phyloP scores from a whole-genome alignment of 2,797 vertebrate species.

The Melopsittacus undulatus region DNA sequence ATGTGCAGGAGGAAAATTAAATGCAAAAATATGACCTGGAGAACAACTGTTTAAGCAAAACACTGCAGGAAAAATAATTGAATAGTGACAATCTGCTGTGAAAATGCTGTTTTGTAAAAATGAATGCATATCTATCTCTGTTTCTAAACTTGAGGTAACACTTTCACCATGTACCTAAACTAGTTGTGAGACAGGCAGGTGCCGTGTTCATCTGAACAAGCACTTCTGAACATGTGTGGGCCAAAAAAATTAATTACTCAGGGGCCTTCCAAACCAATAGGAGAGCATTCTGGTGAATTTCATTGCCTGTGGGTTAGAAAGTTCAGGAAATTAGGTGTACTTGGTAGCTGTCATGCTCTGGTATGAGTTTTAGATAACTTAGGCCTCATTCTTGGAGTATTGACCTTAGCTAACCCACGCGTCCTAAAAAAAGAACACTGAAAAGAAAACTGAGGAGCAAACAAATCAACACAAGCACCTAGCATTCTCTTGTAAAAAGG shows the following conservation, averaged over 20 bases:
- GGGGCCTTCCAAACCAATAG: background rate
- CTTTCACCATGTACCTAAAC: background rate
- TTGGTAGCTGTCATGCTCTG: background rate
- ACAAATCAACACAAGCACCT: background rate
- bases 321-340: background rate
- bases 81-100: background rate
- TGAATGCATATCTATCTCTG: background rate
- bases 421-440: background rate
- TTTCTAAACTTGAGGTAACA: background rate
- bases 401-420: background rate
- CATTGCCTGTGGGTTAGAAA: background rate
- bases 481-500: background rate
- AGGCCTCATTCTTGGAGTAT: background rate
- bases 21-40: background rate
- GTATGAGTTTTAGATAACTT: background rate
- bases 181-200: background rate
- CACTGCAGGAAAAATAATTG: background rate
- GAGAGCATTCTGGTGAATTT: background rate
- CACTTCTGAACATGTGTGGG: background rate
- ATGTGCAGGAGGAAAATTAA: background rate
- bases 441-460: background rate
- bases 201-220: background rate
- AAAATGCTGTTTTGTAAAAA: background rate
- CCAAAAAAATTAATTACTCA: background rate
- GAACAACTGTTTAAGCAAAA: background rate